These are phyloP conservation scores for Zaprionus africanus DNA, from an alignment of 1,140 invertebrate genomes.

Conservation along the genomic window DNA sequence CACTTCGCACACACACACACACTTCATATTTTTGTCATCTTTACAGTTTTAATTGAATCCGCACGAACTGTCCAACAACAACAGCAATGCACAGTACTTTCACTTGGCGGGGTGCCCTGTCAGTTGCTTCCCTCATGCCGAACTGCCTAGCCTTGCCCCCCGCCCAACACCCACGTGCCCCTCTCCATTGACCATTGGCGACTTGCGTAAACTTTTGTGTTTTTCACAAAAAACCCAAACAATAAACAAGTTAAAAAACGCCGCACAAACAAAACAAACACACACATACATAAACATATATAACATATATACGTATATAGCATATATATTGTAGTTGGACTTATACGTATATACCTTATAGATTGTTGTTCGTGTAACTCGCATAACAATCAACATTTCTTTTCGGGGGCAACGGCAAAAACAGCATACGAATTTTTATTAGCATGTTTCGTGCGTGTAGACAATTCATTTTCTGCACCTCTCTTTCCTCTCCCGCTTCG, in stretches of 20 bases:
- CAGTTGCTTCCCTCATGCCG: not conserved
- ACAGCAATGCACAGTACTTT: conserved; percentile 57
- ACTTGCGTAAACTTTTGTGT: conserved; percentile 74
- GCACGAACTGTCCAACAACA: conserved; percentile 39
- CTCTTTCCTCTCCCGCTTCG: not conserved
- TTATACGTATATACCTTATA: conserved; percentile 12
- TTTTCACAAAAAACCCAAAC: conserved; percentile 37
- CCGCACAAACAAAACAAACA: not conserved
- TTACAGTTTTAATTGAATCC: conserved; percentile 57
- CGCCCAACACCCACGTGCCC: not conserved
- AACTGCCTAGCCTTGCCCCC: not conserved
- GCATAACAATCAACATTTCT: conserved; percentile 34
- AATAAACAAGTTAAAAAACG: conserved; percentile 27
- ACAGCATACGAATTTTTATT: conserved; percentile 32
- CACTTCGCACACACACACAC: not conserved
- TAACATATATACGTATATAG: not conserved
- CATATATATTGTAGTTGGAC: not conserved
- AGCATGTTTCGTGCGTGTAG: conserved; percentile 52
- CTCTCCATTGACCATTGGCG: conserved; percentile 37
- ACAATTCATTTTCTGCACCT: conserved; percentile 24
- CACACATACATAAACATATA: not conserved
- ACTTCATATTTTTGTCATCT: conserved; percentile 43
- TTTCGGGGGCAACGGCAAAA: conserved; percentile 16
- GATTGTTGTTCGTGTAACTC: not conserved
- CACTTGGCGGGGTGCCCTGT: conserved; percentile 52